These are phyloP conservation scores for Varecia variegata DNA, from an alignment of 2,797 vertebrate species.

Conservation along the genomic window DNA sequence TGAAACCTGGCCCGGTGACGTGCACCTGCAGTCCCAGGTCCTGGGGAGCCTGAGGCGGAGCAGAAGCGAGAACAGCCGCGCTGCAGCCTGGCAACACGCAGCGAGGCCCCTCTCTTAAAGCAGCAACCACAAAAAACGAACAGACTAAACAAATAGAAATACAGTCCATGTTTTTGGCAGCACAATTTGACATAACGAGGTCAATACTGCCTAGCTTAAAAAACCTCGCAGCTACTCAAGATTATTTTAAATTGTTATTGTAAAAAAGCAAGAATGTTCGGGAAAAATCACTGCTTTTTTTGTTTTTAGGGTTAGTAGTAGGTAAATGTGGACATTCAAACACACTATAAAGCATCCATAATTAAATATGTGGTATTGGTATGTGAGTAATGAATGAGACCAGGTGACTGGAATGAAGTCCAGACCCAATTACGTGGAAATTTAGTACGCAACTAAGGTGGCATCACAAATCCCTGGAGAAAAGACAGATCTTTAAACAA, in stretches of 20 bases:
- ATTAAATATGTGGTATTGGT: not conserved
- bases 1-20: no score
- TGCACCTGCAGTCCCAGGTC: no score
- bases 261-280: not conserved
- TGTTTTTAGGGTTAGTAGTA: not conserved
- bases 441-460: not conserved
- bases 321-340: not conserved
- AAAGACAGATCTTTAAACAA: not conserved
- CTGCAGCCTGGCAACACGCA: no score
- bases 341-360: not conserved
- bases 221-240: not conserved
- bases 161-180: not conserved
- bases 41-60: no score
- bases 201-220: not conserved
- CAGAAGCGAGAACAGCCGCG: no score
- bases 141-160: not conserved
- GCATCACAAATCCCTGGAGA: not conserved
- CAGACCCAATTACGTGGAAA: not conserved
- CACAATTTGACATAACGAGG: not conserved
- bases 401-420: not conserved
- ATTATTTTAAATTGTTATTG: not conserved
- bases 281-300: not conserved
- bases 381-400: not conserved
- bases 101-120: no score
- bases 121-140: no score